Evolutionary conservation across 2,888 invertebrate genomes (phyloP), one percentile per base, ranked within the genome.

Genomic region (Caenorhabditis zanzibari): DNA sequence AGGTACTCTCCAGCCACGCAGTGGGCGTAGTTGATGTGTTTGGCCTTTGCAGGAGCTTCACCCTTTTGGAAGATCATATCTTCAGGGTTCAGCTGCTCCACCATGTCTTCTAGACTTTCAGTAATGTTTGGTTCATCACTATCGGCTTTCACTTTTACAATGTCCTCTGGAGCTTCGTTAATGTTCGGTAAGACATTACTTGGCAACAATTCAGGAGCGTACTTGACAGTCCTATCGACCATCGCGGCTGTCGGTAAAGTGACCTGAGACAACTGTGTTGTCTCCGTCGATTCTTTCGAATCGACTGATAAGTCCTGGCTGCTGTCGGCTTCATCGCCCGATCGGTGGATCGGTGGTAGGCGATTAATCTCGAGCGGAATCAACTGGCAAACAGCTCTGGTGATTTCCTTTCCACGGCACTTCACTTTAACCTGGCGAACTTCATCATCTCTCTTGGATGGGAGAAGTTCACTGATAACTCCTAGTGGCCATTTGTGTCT

Each of bases 401-500:
- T 26, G 49, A 49, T 5, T 1, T 10, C 1, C 12, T 14, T 6
- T 0, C 49, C 66, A 19, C 49, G 22, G 10, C 47, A 47, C 3
- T 9, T 16, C 16, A 66, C 32, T 5, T 19, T n/a, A 14, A 24
- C 66, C 1, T n/a, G 1, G 0, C 66, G 9, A 0, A n/a, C 24
- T 6, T 26, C 1, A n/a, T 28, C 49, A 10, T 47, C 49, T 22
- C 54, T 54, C 10, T 19, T 2, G 1, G 49, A 32, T 7, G 47
- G 28, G 0, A 49, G 28, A 2, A 66, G 14, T n/a, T 47, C 19
- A 1, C 19, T 32, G 49, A 66, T 66, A 1, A 16, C 6, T 49
- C 49, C 66, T 0, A 66, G 9, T 0, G 49, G 66, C 49, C 66
- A 66, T 12, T 66, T 49, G 19, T 66, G 47, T 2, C 66, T 14